Percentiles rank a stretch among this genome's conserved stretches.
These are phyloP conservation scores for Varecia variegata DNA, from an alignment of 2,797 vertebrate genomes.

Conservation along the genomic window DNA sequence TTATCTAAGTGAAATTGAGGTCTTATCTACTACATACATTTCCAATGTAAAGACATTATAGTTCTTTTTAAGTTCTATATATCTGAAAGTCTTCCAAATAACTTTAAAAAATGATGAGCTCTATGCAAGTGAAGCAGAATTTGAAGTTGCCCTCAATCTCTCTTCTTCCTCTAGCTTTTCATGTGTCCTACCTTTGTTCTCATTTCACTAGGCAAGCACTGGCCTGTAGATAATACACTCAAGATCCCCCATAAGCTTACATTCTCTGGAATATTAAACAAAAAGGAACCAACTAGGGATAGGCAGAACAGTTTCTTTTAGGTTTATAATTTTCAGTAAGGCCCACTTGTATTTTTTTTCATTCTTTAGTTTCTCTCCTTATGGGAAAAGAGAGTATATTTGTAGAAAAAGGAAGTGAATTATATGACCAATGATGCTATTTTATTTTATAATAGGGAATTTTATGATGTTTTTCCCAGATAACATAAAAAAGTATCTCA, in stretches of 20 bases:
- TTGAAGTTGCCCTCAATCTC: not conserved
- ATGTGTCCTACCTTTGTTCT: not conserved
- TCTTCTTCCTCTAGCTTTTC: not conserved
- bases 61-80: not conserved
- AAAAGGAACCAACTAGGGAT: not conserved
- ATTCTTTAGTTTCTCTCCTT: not conserved
- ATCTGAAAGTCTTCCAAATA: not conserved
- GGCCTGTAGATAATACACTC: not conserved
- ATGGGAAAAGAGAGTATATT: constrained; percentile 1
- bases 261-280: constrained; percentile 26
- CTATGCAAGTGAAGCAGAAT: not conserved
- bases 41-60: not conserved
- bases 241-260: not conserved
- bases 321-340: constrained; percentile 23
- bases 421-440: not conserved
- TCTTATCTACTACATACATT: not conserved
- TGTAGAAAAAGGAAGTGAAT: constrained; percentile 11
- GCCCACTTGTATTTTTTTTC: constrained; percentile 14
- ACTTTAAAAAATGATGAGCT: not conserved
- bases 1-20: not conserved
- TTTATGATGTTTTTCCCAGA: not conserved
- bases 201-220: constrained; percentile 9
- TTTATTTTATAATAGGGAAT: not conserved
- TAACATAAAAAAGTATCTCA: not conserved
- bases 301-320: not conserved